Conservation (phyloP, 2,888 invertebrate genomes). For the Drosophila paranaensis region DNA sequence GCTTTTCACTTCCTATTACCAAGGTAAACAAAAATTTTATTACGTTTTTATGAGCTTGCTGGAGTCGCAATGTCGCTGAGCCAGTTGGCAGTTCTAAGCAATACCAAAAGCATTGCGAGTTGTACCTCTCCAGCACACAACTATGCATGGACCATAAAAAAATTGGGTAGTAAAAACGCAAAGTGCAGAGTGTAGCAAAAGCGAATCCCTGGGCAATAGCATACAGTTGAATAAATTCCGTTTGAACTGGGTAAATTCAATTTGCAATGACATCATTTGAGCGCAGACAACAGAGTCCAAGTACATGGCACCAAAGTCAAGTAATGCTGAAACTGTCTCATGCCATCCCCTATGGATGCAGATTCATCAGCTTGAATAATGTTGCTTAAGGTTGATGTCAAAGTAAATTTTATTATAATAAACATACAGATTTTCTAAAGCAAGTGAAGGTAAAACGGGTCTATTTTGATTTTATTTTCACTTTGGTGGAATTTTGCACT, state of each 20-base stretch:
- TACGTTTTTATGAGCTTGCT: slow-evolving; percentile 79
- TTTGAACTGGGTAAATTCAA: slow-evolving; percentile 68
- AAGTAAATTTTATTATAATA: neutral
- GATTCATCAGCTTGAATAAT: slow-evolving; percentile 55
- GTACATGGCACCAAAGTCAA: slow-evolving; percentile 4
- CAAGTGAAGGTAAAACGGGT: neutral
- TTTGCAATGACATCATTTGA: slow-evolving; percentile 67
- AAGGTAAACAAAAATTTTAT: slow-evolving; percentile 81
- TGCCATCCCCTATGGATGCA: slow-evolving; percentile 18
- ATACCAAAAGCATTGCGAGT: slow-evolving; percentile 9
- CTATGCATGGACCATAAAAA: slow-evolving; percentile 73
- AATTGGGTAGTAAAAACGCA: slow-evolving; percentile 66
- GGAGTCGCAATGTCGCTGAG: slow-evolving; percentile 80
- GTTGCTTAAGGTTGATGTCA: slow-evolving; percentile 26
- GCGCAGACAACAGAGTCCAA: slow-evolving; percentile 25
- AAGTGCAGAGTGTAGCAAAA: slow-evolving; percentile 55
- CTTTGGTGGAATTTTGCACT: too few relatives aligned
- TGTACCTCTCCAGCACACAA: slow-evolving; percentile 33
- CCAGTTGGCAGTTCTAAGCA: slow-evolving; percentile 47
- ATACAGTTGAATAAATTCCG: slow-evolving; percentile 61
- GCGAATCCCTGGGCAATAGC: slow-evolving; percentile 20
- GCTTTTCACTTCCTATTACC: slow-evolving; percentile 79
- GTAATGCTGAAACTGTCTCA: neutral
- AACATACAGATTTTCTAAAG: neutral
- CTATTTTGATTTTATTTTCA: too few relatives aligned